Percentiles rank a stretch among this genome's conserved stretches.
These are phyloP conservation scores for Lanius ludovicianus DNA, from an alignment of 2,113 vertebrate species.

Conservation along the genomic window DNA sequence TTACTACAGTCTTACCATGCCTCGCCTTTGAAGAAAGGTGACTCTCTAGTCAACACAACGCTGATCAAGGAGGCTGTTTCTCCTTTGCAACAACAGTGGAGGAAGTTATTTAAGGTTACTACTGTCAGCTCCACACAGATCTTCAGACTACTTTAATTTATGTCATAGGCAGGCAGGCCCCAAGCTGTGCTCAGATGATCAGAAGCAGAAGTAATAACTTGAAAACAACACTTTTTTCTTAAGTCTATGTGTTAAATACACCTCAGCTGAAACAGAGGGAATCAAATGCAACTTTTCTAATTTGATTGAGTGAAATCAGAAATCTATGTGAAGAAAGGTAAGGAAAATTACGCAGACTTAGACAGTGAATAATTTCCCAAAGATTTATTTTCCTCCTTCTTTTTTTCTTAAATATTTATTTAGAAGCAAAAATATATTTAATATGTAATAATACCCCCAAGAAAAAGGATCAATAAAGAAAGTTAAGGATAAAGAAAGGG, in stretches of 20 bases:
- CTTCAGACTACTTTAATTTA: constrained; percentile 38
- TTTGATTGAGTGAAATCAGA: background rate
- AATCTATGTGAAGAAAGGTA: background rate
- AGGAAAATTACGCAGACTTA: background rate
- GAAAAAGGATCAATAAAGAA: background rate
- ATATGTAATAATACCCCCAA: background rate
- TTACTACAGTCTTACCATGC: background rate
- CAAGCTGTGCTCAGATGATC: constrained; percentile 35
- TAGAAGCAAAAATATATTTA: background rate
- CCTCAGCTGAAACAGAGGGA: background rate
- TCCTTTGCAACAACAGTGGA: constrained; percentile 15
- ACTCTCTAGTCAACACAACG: background rate
- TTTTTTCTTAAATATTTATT: background rate
- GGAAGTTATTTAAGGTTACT: constrained; percentile 43
- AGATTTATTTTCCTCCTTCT: background rate
- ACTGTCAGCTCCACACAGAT: constrained; percentile 17
- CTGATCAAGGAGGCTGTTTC: constrained; percentile 1
- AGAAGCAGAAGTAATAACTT: constrained; percentile 26
- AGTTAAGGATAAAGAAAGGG: background rate
- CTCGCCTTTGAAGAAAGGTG: constrained; percentile 11
- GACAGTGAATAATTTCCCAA: background rate
- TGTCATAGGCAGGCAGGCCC: background rate
- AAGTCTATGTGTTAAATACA: background rate
- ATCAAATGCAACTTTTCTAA: background rate
- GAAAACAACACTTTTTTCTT: background rate